Base-by-base conservation (phyloP, 2,113 vertebrate genomes). In the Corynorhinus townsendii region DNA sequence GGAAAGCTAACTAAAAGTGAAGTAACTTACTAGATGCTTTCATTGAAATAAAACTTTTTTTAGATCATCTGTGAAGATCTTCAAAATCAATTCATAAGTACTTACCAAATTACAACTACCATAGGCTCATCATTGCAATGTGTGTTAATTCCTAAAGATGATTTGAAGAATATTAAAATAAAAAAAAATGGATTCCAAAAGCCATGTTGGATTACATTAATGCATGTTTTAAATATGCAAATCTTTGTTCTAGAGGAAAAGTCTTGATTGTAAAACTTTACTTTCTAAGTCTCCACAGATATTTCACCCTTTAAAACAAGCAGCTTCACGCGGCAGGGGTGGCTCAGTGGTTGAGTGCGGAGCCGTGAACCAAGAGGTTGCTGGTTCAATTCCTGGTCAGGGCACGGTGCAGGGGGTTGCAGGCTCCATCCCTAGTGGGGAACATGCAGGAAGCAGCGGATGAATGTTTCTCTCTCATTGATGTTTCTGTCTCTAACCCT, bases 131-230 rank as follows among this genome's bases (percentile, higher is more conserved):
- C 28, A 64, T 40, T 28, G 11, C 45, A 79, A 2, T 68, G 52
- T 73, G 26, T 93, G 15, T 92, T 92, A 85, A 81, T 80, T 86
- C 35, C 54, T 49, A 64, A 91, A 15, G 28, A 52, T n/a, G 6
- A 68, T 81, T 73, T 80, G 15, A 59, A 94, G 45, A 95, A 81
- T 72, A 62, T 77, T 84, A 93, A 71, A 89, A 86, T 93, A 12
- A n/a, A 69, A 92, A 69, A 92, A 47, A 54, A 20, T 45, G n/a
- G 22, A 20, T 91, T 80, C 77, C 90, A n/a, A 86, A 69, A 86
- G 14, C 43, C 45, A 45, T 52, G 16, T 30, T 66, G n/a, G 40
- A 68, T 95, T 91, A 87, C 33, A 91, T 93, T 86, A 93, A 66
- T 43, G 14, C 9, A 22, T 73, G 33, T 85, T 95, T 90, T 81